Base-by-base conservation (phyloP, 1,140 invertebrate species). In the Psix sp. region DNA sequence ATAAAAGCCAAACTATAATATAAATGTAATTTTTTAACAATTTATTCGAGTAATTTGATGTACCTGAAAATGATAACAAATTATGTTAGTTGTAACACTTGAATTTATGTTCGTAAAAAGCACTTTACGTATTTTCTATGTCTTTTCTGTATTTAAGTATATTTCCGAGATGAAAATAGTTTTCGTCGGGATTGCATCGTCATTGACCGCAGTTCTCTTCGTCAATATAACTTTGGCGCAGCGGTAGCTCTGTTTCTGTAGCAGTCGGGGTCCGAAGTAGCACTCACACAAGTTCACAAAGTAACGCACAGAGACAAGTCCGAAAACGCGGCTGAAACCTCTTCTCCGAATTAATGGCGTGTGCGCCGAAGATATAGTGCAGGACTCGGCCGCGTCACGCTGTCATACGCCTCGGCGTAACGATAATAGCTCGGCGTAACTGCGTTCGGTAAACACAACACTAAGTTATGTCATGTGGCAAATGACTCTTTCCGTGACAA, bases 381-480 rank as follows among this genome's bases (percentile, higher is more conserved):
- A 54, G 60, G 35, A 33, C 54, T 68, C 45, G 38, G 5, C 13
- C 3, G 29, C 35, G 17, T 15, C 18, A 46, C 24, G 17, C 9
- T 29, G 36, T 62, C 56, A 57, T 57, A 39, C 26, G 62, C 29
- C 38, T 62, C 45, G 40, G 43, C 49, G 51, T 33, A n/a, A 35
- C 66, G 46, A 57, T 49, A 48, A 35, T 29, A 36, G 67, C 20
- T 7, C 21, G 43, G 70, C 57, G 77, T 84, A 85, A 84, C 82
- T 81, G 76, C 83, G 78, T 86, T 84, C 80, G 77, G 83, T 80
- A 83, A 86, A 83, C 82, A 84, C 80, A 82, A 78, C 80, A 77
- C 77, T 84, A 84, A 83, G 81, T 84, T 82, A 82, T 77, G 76
- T 77, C 74, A 78, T 70, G 79, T 73, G 77, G 78, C 78, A 81